Base-by-base conservation (phyloP, 2,113 vertebrate genomes). In the Melanotaenia duboulayi region DNA sequence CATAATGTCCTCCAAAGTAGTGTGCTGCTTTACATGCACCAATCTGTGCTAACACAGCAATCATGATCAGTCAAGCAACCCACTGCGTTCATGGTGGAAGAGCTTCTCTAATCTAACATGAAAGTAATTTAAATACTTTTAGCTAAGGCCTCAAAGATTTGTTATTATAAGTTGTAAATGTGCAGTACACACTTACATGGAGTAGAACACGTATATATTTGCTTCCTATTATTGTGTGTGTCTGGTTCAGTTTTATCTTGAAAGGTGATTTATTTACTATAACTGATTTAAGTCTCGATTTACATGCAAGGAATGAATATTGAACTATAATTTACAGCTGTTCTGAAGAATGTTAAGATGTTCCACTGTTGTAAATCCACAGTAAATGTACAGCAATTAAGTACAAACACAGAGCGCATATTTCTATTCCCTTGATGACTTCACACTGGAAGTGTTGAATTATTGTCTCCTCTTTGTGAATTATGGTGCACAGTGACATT, bases 401-500 rank as follows among this genome's bases (percentile, higher is more conserved):
- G 17, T 32, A 55, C 24, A 9, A 7, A 2, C 24, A 20, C 7
- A 44, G 23, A n/a, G 10, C 37, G 32, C 16, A n/a, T 11, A 35
- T 51, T 19, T 66, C 23, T 14, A 1, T 54, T 52, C 32, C 20
- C 50, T 13, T 44, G 4, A 44, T 52, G 46, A 48, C 28, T 57
- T 78, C 37, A 51, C 50, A 28, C 52, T 4, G 24, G 40, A 59
- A 62, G 42, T 71, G 39, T 35, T 60, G 42, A 74, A 54, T 54
- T 70, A 42, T 62, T 70, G 59, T 56, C 72, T 74, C 55, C 67
- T 56, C 65, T 65, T 76, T 69, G 49, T 49, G 50, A 72, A 32
- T 71, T 32, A 16, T 24, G 11, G 50, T 55, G 59, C 58, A 19
- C 16, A 2, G 39, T 80, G 85, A 85, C 85, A 87, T 66, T 78